A percentile compares a stretch with the other conserved stretches of the same genome.
These are phyloP conservation scores for Oreotrochilus melanogaster DNA, from an alignment of 2,113 vertebrate species.

Conservation along the genomic window DNA sequence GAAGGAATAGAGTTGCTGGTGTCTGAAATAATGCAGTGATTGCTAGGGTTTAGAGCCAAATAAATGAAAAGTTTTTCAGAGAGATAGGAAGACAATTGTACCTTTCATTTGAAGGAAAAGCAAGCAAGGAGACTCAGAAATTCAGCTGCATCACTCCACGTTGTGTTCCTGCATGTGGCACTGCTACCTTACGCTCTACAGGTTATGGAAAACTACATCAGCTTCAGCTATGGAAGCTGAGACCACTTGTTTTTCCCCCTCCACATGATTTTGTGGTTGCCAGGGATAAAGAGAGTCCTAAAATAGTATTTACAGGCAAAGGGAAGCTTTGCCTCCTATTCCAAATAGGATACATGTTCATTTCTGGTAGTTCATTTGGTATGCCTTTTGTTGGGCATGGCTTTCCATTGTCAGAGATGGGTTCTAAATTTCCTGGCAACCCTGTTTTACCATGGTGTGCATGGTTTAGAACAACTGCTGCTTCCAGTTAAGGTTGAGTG, in stretches of 20 bases:
- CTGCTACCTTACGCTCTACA: not conserved
- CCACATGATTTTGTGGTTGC: not conserved
- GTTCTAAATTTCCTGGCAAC: not conserved
- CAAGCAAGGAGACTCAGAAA: not conserved
- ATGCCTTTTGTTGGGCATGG: not conserved
- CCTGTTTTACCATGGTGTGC: not conserved
- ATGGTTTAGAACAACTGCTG: not conserved
- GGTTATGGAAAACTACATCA: not conserved
- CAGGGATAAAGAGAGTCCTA: not conserved
- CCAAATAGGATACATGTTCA: not conserved
- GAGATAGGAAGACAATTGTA: not conserved
- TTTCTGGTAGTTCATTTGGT: not conserved
- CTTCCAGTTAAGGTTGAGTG: not conserved
- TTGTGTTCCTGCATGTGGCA: accelerated
- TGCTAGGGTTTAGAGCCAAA: not conserved
- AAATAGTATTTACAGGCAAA: not conserved
- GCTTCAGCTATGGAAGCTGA: not conserved
- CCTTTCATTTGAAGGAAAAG: not conserved
- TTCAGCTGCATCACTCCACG: not conserved
- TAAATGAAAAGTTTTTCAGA: not conserved
- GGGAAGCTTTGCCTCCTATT: not conserved
- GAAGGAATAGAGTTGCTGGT: not conserved
- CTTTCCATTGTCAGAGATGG: not conserved
- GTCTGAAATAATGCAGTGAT: not conserved
- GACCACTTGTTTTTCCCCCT: not conserved